These are phyloP conservation scores for Argentina silus DNA, from an alignment of 2,797 vertebrate species.

Conservation along the genomic window DNA sequence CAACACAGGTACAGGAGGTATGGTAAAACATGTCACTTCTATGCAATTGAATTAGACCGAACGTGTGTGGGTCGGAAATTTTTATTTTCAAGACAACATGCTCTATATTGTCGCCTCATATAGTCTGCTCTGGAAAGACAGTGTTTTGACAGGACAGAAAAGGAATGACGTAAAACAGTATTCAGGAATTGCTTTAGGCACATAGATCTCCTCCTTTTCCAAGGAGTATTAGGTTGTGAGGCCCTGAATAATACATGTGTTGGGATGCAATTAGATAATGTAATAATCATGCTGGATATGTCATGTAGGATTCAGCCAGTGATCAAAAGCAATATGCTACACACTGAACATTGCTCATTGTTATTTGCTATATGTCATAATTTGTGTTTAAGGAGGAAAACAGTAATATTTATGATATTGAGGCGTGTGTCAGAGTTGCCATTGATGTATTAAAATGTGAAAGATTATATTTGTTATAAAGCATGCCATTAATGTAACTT, in stretches of 20 bases:
- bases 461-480: too few relatives aligned
- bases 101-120: slow-evolving; percentile 21
- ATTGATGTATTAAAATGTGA: too few relatives aligned
- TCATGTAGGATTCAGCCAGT: slow-evolving; percentile 42
- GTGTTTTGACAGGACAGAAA: slow-evolving; percentile 38
- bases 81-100: background rate
- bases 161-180: slow-evolving; percentile 32
- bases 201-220: slow-evolving; percentile 44
- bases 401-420: too few relatives aligned
- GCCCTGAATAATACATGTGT: slow-evolving; percentile 61
- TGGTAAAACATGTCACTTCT: slow-evolving; percentile 36
- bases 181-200: slow-evolving; percentile 45
- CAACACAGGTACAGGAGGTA: too few relatives aligned
- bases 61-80: slow-evolving; percentile 22
- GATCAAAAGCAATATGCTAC: slow-evolving; percentile 40
- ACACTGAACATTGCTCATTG: slow-evolving; percentile 12
- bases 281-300: slow-evolving; percentile 60
- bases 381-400: background rate
- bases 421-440: too few relatives aligned
- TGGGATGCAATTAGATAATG: slow-evolving; percentile 66
- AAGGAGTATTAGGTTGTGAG: slow-evolving; percentile 52
- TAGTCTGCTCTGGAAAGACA: slow-evolving; percentile 4
- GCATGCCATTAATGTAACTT: background rate
- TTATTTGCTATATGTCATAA: slow-evolving; percentile 20
- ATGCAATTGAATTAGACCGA: background rate